phyloP scores from a whole-genome alignment of 2,888 invertebrate species.

The Lasius platythorax region DNA sequence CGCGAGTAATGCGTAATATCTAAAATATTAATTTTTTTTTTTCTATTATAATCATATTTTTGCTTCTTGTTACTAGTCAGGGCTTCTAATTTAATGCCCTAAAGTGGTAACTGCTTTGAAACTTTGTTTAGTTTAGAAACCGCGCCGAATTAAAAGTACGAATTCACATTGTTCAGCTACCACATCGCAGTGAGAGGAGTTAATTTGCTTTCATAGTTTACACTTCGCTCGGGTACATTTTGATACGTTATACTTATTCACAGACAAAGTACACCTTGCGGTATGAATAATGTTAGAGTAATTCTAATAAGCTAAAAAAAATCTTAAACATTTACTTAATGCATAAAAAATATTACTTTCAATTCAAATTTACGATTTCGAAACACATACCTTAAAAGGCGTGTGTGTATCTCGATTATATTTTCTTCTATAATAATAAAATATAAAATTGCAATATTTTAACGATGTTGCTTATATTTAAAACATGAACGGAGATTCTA shows the following conservation, averaged over 20 bases:
- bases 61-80: background rate
- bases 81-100: background rate
- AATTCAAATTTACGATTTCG: slow-evolving; percentile 1
- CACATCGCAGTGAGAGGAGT: slow-evolving; percentile 23
- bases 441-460: slow-evolving; percentile 4
- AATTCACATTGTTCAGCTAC: slow-evolving; percentile 29
- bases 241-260: slow-evolving; percentile 68
- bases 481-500: background rate
- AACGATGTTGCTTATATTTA: background rate
- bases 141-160: slow-evolving; percentile 42
- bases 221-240: slow-evolving; percentile 69
- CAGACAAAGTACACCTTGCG: slow-evolving; percentile 40
- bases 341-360: background rate
- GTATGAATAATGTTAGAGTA: slow-evolving; percentile 15
- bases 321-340: background rate
- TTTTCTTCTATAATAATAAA: background rate
- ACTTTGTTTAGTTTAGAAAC: slow-evolving; percentile 32
- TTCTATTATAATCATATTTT: background rate
- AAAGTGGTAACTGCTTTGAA: background rate
- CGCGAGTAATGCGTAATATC: background rate
- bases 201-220: slow-evolving; percentile 68
- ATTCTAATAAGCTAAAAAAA: background rate
- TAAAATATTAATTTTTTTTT: background rate
- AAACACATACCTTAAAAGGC: background rate
- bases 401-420: background rate